Conservation (phyloP, 2,888 invertebrate genomes). For the Leptinotarsa juncta region DNA sequence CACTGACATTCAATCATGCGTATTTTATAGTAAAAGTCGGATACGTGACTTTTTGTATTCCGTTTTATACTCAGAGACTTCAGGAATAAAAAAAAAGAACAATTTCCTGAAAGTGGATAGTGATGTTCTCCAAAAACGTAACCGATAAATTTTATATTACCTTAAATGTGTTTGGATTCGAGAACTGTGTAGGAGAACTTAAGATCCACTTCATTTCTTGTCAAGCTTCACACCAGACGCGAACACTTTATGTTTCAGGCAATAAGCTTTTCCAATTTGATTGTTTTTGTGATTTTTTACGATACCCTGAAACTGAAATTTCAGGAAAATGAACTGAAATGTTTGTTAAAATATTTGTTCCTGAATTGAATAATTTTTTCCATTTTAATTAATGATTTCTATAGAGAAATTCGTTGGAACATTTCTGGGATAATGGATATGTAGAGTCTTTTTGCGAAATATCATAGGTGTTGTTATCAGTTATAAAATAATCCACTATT, state of each 20-base stretch:
- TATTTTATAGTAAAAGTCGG: neutral
- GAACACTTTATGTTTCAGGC: neutral
- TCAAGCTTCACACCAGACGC: neutral
- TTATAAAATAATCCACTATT: too few relatives aligned
- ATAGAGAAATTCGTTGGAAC: too few relatives aligned
- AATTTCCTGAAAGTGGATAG: conserved; percentile 4
- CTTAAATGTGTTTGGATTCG: conserved; percentile 4
- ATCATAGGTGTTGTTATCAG: too few relatives aligned
- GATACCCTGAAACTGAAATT: neutral
- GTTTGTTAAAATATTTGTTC: too few relatives aligned
- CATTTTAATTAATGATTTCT: too few relatives aligned
- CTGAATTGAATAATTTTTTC: too few relatives aligned
- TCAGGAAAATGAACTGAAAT: too few relatives aligned
- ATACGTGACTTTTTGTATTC: neutral
- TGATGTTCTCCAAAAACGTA: conserved; percentile 1
- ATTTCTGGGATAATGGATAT: too few relatives aligned
- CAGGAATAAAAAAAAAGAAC: neutral
- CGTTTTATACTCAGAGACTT: neutral
- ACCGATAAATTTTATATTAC: conserved; percentile 6
- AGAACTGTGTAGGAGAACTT: neutral
- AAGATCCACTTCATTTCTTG: neutral
- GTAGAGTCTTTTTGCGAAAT: too few relatives aligned
- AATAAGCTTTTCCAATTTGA: neutral
- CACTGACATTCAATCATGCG: neutral
- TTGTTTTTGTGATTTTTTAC: neutral